Evolutionary conservation across 2,888 invertebrate species (phyloP).

Genomic region (Cybosia mesomella): DNA sequence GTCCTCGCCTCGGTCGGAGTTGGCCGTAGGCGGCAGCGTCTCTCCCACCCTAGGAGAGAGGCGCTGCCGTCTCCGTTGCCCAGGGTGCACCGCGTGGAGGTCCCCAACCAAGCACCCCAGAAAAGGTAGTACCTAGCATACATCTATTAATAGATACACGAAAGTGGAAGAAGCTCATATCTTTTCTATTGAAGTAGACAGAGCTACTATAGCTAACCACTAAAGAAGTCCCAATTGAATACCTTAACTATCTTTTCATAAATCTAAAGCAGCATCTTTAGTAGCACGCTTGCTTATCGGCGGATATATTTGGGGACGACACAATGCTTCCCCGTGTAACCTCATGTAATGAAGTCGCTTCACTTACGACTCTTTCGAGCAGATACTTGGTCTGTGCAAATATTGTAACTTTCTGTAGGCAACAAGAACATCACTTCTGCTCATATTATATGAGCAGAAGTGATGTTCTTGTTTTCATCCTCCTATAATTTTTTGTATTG

Average conservation of each 20-base stretch:
- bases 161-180: too few species aligned
- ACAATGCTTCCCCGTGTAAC: conserved; percentile 22
- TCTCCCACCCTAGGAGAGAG: too few species aligned
- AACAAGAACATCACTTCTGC: too few species aligned
- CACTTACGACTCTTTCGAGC: conserved; percentile 10
- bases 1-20: too few species aligned
- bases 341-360: conserved; percentile 25
- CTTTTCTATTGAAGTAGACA: background rate
- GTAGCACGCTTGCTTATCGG: conserved; percentile 3
- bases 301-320: conserved; percentile 11
- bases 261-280: conserved; percentile 20
- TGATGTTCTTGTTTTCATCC: conserved; percentile 16
- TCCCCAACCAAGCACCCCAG: too few species aligned
- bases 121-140: too few species aligned
- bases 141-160: too few species aligned
- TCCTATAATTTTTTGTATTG: background rate
- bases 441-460: conserved; percentile 1
- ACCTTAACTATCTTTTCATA: background rate
- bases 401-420: conserved; percentile 8
- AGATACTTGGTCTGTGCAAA: conserved; percentile 7
- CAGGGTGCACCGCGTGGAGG: too few species aligned
- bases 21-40: too few species aligned
- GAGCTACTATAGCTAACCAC: background rate
- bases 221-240: background rate
- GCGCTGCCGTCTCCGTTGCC: too few species aligned